Base-by-base conservation (phyloP, 2,113 vertebrate genomes). In the Dipodomys stephensi region DNA sequence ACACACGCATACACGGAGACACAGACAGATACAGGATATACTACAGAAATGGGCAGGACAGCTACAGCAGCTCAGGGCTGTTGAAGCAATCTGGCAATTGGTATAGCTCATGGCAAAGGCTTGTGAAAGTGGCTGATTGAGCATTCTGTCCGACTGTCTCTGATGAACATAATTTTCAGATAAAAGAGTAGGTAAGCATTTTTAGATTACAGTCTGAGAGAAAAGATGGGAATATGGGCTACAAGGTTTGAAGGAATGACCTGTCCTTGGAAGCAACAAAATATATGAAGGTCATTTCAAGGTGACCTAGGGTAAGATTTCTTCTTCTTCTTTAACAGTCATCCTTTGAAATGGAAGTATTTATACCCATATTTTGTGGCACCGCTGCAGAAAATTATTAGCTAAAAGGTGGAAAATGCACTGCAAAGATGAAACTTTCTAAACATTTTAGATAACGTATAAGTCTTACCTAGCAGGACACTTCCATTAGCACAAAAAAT, bases 401-500 rank as follows among this genome's bases (percentile, higher is more conserved):
- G 68, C 90, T 94, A 69, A 82, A 85, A 30, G 39, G 67, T 93
- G 83, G 88, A 76, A 85, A 92, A 87, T 67, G 30, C 15, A 4
- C 3, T 6, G 30, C 91, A 87, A 89, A 87, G 74, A 90, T 44
- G 53, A 91, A 84, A 53, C 60, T 91, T 89, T 73, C 87, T 89
- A 87, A 83, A 87, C 60, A 95, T 93, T 94, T 92, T 85, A 72
- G 91, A 53, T 93, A 94, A 93, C 8, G 0, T 92, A 2, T 57
- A 76, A 88, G 87, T 85, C 57, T 94, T 71, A 89, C 92, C 92
- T 92, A 87, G 91, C 83, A 78, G 94, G 96, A 94, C 87, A 80
- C 93, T 96, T 96, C 87, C 93, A 87, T 92, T 96, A 95, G 90
- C 87, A 91, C 73, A 93, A 91, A 89, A 96, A 96, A 89, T 82